These are phyloP conservation scores for Lasius platythorax DNA, from an alignment of 2,888 invertebrate species.

Conservation along the genomic window DNA sequence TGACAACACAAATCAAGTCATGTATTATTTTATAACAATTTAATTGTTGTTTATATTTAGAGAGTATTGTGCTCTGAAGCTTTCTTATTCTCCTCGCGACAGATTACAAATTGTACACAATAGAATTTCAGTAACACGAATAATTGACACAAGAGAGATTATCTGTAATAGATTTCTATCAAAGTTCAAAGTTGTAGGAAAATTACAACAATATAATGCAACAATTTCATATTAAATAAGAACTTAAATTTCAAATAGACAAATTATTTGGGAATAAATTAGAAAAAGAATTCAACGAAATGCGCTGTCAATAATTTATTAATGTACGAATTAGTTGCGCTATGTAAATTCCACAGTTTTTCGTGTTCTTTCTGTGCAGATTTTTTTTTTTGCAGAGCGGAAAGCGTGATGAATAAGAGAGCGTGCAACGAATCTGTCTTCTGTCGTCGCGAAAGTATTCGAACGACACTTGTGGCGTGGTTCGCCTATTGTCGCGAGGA, in stretches of 20 bases:
- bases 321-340: too few relatives aligned
- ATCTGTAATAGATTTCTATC: too few relatives aligned
- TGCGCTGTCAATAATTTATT: too few relatives aligned
- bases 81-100: too few relatives aligned
- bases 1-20: not conserved
- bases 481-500: not conserved
- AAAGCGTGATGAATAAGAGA: not conserved
- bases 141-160: too few relatives aligned
- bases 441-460: conserved; percentile 9
- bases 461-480: not conserved
- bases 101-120: too few relatives aligned
- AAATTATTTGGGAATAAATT: not conserved
- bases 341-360: not conserved
- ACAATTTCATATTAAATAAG: not conserved
- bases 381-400: not conserved
- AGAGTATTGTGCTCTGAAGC: too few relatives aligned
- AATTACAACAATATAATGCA: not conserved
- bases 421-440: not conserved
- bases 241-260: not conserved
- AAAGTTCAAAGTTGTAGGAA: too few relatives aligned
- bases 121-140: too few relatives aligned
- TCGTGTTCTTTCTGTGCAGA: not conserved
- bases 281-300: not conserved
- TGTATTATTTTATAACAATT: too few relatives aligned
- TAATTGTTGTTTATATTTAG: too few relatives aligned